Base-by-base conservation (phyloP, 2,888 invertebrate genomes). In the Pilophorus perplexus region DNA sequence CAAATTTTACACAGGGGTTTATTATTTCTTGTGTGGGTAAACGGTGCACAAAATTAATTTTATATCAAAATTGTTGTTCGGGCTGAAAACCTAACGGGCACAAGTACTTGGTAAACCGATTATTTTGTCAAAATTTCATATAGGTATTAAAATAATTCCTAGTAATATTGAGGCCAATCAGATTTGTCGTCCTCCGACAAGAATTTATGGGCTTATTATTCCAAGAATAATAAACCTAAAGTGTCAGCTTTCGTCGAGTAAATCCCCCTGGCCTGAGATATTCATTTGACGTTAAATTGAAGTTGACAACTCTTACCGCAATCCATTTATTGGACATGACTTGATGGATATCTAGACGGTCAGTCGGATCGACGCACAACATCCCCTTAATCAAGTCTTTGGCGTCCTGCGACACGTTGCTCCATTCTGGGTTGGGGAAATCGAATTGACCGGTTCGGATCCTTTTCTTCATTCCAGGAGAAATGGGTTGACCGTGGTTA, bases 401-500 rank as follows among this genome's bases (percentile, higher is more conserved):
- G 1, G 98, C 97, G 76, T 94, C 92, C 67, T 87, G 81, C 8
- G 95, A 95, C 0, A 99, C 97, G 76, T 92, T 88, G 66, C 89
- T 87, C 96, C 96, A 96, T 76, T 96, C 96, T 0, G 94, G 93
- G 75, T 89, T 87, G 0, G 98, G 97, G 77, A 99, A 99, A 74
- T 94, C 94, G 78, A 96, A 99, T 77, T 98, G 95, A 0, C 99
- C 99, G 54, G 93, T 85, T 72, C 96, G 84, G 74, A 96, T 96
- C 69, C 94, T 81, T 78, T 90, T 94, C 78, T 98, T 99, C 99
- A 99, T 99, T 3, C 99, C 99, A 0, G 99, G 98, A 0, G 96
- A 97, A 77, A 99, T 98, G 37, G 98, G 95, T 60, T 94, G 82
- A 0, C 98, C 99, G 74, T 96, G 93, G 78, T 95, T 94, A 75